A percentile compares a stretch with the other conserved stretches of the same genome.
Conservation (phyloP, 2,888 invertebrate species). For the Ceraclea dissimilis region DNA sequence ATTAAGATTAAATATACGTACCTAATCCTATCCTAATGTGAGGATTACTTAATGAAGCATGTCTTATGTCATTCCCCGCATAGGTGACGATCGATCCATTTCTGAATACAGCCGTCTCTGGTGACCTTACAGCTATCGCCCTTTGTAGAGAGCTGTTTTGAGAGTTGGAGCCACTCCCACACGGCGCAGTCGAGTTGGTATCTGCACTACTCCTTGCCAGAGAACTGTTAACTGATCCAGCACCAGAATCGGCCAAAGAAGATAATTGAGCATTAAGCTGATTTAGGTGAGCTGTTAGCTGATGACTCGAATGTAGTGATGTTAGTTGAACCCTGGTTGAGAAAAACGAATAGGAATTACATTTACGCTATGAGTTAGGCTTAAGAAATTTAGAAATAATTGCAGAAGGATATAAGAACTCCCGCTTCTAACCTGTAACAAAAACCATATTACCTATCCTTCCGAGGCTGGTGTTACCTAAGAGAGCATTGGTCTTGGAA, state of each 20-base stretch:
- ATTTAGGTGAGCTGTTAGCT: constrained; percentile 21
- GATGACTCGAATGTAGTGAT: constrained; percentile 26
- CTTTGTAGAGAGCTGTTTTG: constrained; percentile 22
- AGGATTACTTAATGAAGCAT: constrained; percentile 84
- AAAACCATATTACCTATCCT: too few relatives aligned
- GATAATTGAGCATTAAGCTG: constrained; percentile 24
- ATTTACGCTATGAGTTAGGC: too few relatives aligned
- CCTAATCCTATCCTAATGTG: constrained; percentile 64
- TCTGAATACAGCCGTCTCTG: constrained; percentile 12
- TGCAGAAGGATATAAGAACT: too few relatives aligned
- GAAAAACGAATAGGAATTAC: not conserved
- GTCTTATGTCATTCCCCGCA: constrained; percentile 62
- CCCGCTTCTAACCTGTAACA: too few relatives aligned
- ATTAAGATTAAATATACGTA: constrained; percentile 28
- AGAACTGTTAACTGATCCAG: constrained; percentile 18
- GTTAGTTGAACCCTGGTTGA: constrained; percentile 24
- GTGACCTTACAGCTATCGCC: constrained; percentile 3
- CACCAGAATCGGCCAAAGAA: constrained; percentile 21
- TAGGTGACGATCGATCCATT: constrained; percentile 10
- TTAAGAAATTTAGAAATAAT: too few relatives aligned
- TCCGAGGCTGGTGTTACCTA: too few relatives aligned
- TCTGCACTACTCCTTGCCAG: constrained; percentile 21
- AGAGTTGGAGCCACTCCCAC: constrained; percentile 17
- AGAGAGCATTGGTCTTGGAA: too few relatives aligned
- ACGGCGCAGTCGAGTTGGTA: constrained; percentile 21